Base-by-base conservation (phyloP, 2,888 invertebrate genomes). In the Nymphalis c-album region DNA sequence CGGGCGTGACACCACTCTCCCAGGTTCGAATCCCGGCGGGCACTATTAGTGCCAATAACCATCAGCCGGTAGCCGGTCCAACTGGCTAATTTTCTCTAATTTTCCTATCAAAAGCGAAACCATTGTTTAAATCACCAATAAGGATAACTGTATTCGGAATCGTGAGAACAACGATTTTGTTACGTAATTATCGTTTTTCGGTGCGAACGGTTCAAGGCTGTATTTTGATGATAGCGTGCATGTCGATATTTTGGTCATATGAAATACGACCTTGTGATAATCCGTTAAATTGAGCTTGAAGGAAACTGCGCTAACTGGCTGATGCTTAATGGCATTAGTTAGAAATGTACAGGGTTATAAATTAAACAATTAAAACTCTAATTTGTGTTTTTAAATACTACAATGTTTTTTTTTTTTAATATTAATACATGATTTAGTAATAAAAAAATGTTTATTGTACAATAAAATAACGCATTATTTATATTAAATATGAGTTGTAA, bases 11-110 rank as follows among this genome's bases (percentile, higher is more conserved):
- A 83, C 79, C 78, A 76, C 78, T 78, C 76, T 76, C 79, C 78
- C 76, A 78, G 82, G 85, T 85, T 83, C 84, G 85, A 82, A 76
- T 82, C 89, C 91, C 90, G 84, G 83, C 80, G 86, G 91, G 91
- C 91, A 85, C 89, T 76, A 91, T 92, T 91, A 91, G 79, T 80
- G 74, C 84, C 89, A 88, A 88, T 91, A 92, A 91, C 90, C 86
- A 88, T 89, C 90, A 86, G 87, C 77, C 91, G 85, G 91, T 91
- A 92, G 91, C 90, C 79, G 77, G 79, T 81, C 75, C 78, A 78
- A 81, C 83, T 85, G 84, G 83, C 88, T 91, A 91, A 92, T 92
- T 91, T 91, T 87, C 88, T 85, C 91, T 91, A 91, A 92, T 92
- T 92, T 91, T 91, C 91, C 85, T 91, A 91, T 91, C 91, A 91